Conservation (phyloP, 2,797 vertebrate genomes). For the Lagorchestes hirsutus region DNA sequence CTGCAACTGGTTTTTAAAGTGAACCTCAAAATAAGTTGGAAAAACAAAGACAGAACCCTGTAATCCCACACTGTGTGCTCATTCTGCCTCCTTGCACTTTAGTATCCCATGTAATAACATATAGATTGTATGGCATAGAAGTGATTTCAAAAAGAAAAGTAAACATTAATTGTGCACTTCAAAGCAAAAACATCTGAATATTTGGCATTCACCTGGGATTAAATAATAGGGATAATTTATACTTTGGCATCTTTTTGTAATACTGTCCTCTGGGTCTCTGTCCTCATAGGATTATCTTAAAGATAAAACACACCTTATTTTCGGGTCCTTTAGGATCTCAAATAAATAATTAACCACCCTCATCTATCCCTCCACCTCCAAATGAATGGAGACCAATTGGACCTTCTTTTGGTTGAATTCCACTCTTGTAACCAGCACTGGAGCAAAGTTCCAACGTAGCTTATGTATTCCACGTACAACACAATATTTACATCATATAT, state of each 20-base stretch:
- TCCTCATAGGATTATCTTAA: not conserved
- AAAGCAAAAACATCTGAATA: slow-evolving; percentile 65
- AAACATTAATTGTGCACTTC: slow-evolving; percentile 43
- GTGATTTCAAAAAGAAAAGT: slow-evolving; percentile 63
- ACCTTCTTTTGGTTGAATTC: not conserved
- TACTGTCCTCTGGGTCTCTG: slow-evolving; percentile 24
- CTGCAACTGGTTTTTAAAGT: slow-evolving; percentile 56
- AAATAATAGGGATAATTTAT: slow-evolving; percentile 63
- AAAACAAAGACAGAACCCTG: slow-evolving; percentile 33
- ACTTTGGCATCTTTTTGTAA: slow-evolving; percentile 42
- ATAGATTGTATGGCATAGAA: slow-evolving; percentile 44
- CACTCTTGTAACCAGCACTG: not conserved
- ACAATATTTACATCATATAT: slow-evolving; percentile 10
- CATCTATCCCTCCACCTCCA: not conserved
- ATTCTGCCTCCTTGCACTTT: not conserved
- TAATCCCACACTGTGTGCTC: not conserved
- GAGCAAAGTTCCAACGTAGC: not conserved
- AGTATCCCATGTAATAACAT: slow-evolving; percentile 49
- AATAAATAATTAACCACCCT: not conserved
- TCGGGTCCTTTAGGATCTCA: not conserved
- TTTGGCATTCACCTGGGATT: slow-evolving; percentile 60
- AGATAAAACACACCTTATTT: not conserved
- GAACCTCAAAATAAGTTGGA: slow-evolving; percentile 31
- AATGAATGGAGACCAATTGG: not conserved
- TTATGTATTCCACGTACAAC: slow-evolving; percentile 31